Evolutionary conservation across 2,888 invertebrate genomes (phyloP), one percentile per base, ranked within the genome.

Genomic region (Leucoma salicis): DNA sequence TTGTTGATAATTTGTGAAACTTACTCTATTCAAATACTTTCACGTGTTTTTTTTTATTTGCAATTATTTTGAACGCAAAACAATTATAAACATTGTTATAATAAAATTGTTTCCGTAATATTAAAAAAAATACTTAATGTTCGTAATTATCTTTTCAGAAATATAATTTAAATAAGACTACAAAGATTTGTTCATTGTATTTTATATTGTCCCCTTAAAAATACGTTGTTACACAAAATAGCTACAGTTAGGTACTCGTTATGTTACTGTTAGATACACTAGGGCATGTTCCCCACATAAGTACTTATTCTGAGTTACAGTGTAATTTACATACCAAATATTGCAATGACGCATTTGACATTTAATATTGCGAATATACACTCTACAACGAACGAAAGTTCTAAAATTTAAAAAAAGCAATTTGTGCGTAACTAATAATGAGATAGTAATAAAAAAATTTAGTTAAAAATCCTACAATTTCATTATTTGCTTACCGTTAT

Each of bases 191-290:
- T 46, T 42, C 39, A 39, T 48, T 48, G 49, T 45, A 53, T 67
- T 59, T 49, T 63, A 63, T 59, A 63, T 61, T 63, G 66, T 62
- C 63, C 45, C 50, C 49, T 65, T 71, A 69, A 58, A 51, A 67
- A 50, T 69, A 62, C 44, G 56, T 54, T 60, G 63, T 76, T 82
- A 84, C 85, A 86, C 78, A 81, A 85, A 79, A 85, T 75, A 71
- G 34, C 82, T 83, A 85, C 82, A 71, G 42, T 51, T 57, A 70
- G 44, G 68, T 73, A 73, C n/a, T n/a, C n/a, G n/a, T n/a, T n/a
- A n/a, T n/a, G n/a, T n/a, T n/a, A 70, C 73, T 75, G 70, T 65
- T 71, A 76, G 59, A 68, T 74, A 77, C 71, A 70, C 46, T 31
- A 33, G 43, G 51, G 41, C 35, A 5, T 18, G 7, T 18, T 18